Evolutionary conservation across 2,113 vertebrate species (phyloP), one percentile per base, ranked within the genome.

Genomic region (Aptenodytes patagonicus): DNA sequence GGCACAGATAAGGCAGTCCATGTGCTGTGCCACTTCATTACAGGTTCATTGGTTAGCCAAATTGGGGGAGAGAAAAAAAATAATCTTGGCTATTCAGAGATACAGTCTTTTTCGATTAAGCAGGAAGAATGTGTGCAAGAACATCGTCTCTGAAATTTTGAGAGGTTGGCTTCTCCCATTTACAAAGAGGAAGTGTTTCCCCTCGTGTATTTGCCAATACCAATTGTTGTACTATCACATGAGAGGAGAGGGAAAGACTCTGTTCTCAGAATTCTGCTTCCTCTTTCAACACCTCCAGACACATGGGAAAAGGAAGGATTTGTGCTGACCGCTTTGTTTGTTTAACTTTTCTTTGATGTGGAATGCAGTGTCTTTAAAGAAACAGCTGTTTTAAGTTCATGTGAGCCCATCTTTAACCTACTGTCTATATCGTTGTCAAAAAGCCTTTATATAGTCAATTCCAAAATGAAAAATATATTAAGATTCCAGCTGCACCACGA

Each of bases 141-240:
- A 78, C n/a, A 31, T 15, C 0, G 0, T 32, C 46, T 21, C 54
- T 2, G 6, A 83, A 51, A 47, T 61, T 38, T 3, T 31, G 19
- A 51, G 24, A 54, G 26, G 34, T 36, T 83, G 36, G 15, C 21
- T 92, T 87, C 38, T 34, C 75, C 15, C 32, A 25, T 46, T 21
- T 62, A 62, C 76, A 92, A 92, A 83, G 57, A 65, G 77, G 92
- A 94, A 94, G 51, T 3, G 0, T 60, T 70, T 57, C n/a, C 18
- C 36, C 13, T 75, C 22, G 0, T 34, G 29, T 60, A 38, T 83
- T 86, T 86, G 82, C 68, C 60, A 52, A 70, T 29, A 42, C 15
- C 25, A 38, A 4, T 32, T 42, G n/a, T 47, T 52, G 20, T 38
- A 40, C 18, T 32, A 21, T 66, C 61, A 75, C 24, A 10, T 60